A percentile compares a stretch with the other conserved stretches of the same genome.
Conservation (phyloP, 2,888 invertebrate species). For the Yponomeuta plumbellus region DNA sequence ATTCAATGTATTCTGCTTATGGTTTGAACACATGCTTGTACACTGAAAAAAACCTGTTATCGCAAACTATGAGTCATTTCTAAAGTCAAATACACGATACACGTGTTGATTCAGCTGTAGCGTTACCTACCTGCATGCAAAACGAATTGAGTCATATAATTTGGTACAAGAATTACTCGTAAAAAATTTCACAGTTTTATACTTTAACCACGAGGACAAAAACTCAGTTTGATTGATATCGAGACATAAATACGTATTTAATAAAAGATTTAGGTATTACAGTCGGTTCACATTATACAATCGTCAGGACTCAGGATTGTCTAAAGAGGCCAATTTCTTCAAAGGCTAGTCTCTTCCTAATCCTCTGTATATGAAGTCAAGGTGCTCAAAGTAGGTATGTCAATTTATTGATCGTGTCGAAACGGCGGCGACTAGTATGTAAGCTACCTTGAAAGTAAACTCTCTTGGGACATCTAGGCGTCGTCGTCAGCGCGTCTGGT, state of each 20-base stretch:
- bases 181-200: background rate
- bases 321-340: too few species aligned
- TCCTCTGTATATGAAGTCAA: too few species aligned
- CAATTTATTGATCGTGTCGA: background rate
- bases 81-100: slow-evolving; percentile 26
- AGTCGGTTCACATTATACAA: too few species aligned
- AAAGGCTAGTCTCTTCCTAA: too few species aligned
- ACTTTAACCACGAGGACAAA: background rate
- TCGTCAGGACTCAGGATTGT: too few species aligned
- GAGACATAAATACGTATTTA: background rate
- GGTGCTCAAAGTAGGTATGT: background rate
- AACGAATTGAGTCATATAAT: background rate
- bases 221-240: background rate
- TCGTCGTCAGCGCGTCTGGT: slow-evolving; percentile 49
- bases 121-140: slow-evolving; percentile 2
- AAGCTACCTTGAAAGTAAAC: slow-evolving; percentile 41
- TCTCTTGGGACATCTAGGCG: slow-evolving; percentile 44
- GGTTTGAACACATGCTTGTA: background rate
- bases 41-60: slow-evolving; percentile 23
- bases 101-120: slow-evolving; percentile 17
- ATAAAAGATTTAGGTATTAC: background rate
- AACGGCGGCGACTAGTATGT: background rate
- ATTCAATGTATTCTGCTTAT: slow-evolving; percentile 1
- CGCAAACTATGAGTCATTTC: slow-evolving; percentile 30
- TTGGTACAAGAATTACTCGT: background rate